Evolutionary conservation across 2,797 vertebrate species (phyloP), one percentile per base, ranked within the genome.

Genomic region (Distichodus sexfasciatus): DNA sequence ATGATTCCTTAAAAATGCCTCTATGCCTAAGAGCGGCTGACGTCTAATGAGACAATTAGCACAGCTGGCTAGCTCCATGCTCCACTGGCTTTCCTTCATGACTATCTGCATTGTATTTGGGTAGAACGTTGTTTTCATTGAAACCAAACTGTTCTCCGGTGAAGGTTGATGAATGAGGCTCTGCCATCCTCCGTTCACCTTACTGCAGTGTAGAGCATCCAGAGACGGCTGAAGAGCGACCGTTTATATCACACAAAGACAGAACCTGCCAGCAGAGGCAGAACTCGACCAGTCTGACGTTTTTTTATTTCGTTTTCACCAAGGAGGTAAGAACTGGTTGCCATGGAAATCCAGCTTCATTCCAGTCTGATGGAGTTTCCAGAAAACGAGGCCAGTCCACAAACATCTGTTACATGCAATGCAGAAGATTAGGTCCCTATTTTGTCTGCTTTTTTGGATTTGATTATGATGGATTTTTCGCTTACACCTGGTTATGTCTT

Each of bases 281-380:
- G 71, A 61, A 50, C 40, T 58, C 60, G 48, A 54, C 66, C 66
- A 72, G 55, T 69, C 66, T 67, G 69, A 78, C 46, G 46, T n/a
- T n/a, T n/a, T n/a, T n/a, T n/a, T n/a, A n/a, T n/a, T n/a, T n/a
- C n/a, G n/a, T n/a, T n/a, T n/a, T n/a, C 69, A 61, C 65, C 35
- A 57, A 70, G 54, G 76, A 65, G 65, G 67, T 63, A 73, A 81
- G 74, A 76, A 76, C 70, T 19, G 79, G 87, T 87, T 86, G 79
- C 81, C 82, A 87, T 87, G 82, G 87, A 72, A 66, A 88, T 79
- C 17, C 12, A 82, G 76, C 69, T 69, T 38, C 1, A 60, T 68
- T 72, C 50, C 65, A 76, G 62, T 64, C 59, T 46, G 41, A 47
- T 58, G 43, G 29, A 40, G 58, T 68, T 81, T 50, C 63, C 64